Conservation (phyloP, 2,888 invertebrate species). For the Sclerodermus sp. region DNA sequence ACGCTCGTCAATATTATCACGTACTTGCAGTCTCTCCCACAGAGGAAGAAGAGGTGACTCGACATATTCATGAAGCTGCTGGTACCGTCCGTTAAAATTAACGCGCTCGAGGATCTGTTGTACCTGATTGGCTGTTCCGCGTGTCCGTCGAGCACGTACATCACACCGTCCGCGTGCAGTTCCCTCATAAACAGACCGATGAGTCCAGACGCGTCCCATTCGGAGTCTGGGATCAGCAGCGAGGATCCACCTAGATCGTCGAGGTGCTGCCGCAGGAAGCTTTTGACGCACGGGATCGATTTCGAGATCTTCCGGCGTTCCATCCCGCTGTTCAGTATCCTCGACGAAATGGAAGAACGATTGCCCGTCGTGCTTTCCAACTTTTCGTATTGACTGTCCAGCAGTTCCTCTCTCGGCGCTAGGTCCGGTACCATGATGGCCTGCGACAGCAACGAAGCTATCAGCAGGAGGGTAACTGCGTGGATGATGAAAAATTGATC, state of each 20-base stretch:
- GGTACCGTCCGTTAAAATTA: slow-evolving; percentile 27
- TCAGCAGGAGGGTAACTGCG: too few relatives aligned
- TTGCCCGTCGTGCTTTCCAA: not conserved
- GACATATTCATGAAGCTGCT: slow-evolving; percentile 13
- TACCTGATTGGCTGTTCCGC: not conserved
- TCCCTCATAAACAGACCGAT: slow-evolving; percentile 10
- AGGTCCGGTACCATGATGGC: slow-evolving; percentile 6
- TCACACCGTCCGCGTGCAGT: slow-evolving; percentile 14
- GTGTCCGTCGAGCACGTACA: slow-evolving; percentile 14
- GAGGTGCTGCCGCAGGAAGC: slow-evolving; percentile 21
- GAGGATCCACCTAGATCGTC: slow-evolving; percentile 9
- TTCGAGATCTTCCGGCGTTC: not conserved
- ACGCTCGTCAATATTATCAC: slow-evolving; percentile 19
- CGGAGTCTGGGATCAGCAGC: slow-evolving; percentile 15
- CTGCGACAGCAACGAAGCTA: not conserved
- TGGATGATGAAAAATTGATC: too few relatives aligned
- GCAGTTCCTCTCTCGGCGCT: not conserved
- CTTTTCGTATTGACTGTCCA: too few relatives aligned
- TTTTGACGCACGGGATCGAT: slow-evolving; percentile 21
- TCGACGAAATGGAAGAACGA: slow-evolving; percentile 8
- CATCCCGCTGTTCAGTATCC: not conserved
- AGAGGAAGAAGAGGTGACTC: slow-evolving; percentile 20
- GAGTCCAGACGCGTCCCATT: not conserved
- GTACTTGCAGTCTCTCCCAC: slow-evolving; percentile 29
- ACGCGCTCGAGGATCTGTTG: slow-evolving; percentile 5